phyloP scores from a whole-genome alignment of 2,888 invertebrate species.

The Apoda limacodes region DNA sequence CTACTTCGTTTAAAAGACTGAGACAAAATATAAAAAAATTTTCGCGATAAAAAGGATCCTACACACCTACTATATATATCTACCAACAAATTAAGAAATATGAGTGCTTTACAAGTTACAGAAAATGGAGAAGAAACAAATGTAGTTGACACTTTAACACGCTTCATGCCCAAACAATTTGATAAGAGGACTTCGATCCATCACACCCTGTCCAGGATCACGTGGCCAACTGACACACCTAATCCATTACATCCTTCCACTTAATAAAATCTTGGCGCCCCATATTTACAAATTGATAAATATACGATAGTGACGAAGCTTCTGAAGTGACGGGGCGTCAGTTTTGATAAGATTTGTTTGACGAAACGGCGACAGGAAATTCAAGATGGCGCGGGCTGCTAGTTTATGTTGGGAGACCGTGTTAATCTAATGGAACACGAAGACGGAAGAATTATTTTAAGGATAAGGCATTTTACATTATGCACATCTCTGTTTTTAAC shows the following conservation, averaged over 20 bases:
- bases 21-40: too few relatives aligned
- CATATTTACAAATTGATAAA: conserved; percentile 55
- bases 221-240: conserved; percentile 28
- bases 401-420: too few relatives aligned
- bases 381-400: too few relatives aligned
- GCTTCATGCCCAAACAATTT: conserved; percentile 26
- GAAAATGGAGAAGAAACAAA: too few relatives aligned
- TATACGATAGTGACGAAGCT: conserved; percentile 32
- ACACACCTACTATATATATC: conserved; percentile 16
- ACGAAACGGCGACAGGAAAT: neutral
- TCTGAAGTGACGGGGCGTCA: conserved; percentile 27
- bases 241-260: conserved; percentile 49
- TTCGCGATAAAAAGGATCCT: conserved; percentile 18
- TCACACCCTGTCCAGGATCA: conserved; percentile 33
- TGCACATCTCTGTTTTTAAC: too few relatives aligned
- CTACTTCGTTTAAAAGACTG: too few relatives aligned
- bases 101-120: too few relatives aligned
- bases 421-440: too few relatives aligned
- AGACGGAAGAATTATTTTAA: too few relatives aligned
- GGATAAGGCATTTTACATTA: too few relatives aligned
- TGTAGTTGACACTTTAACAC: too few relatives aligned
- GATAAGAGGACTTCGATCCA: conserved; percentile 34
- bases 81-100: too few relatives aligned
- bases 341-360: conserved; percentile 19
- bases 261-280: conserved; percentile 46